Evolutionary conservation across 37 sponge, comb jelly and placozoan genomes (phyloP), one percentile per base, ranked within the genome.

Genomic region (Eunapius fragilis): DNA sequence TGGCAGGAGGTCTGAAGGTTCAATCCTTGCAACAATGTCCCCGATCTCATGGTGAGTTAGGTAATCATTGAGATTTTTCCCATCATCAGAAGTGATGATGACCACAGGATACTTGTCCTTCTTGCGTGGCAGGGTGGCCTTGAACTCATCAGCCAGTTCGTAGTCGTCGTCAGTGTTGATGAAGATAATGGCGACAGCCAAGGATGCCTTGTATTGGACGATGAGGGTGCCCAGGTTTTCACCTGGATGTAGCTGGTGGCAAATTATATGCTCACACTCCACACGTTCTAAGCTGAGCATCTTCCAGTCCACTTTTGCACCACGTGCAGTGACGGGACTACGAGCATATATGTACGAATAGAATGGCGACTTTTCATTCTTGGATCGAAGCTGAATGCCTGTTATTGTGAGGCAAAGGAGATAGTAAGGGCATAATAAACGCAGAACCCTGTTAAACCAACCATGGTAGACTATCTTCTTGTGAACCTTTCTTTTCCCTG

Each of bases 301-400:
- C 50, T 91, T 86, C 91, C 87, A 85, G 70, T 86, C 78, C 27
- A 91, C 87, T 0, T 72, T 69, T 2, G 31, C 14, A 11, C 72
- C 32, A 23, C 36, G 71, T 41, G 76, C 41, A 68, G 58, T 86
- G 23, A 69, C 19, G 1, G 91, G 91, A 49, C 50, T 75, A 24
- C 71, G 79, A 58, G 87, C 82, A 58, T 91, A 91, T 0, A 78
- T 70, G 73, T 79, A 91, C 22, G 71, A 68, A 13, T 26, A 58
- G 31, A 89, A 89, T 13, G 89, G 68, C 26, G 70, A 73, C 10
- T 76, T 30, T 12, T n/a, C 37, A 27, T 47, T 74, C 37, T 41
- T 89, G 38, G 68, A 58, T 69, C 33, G 82, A 38, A 91, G 36
- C 37, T 91, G 85, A 7, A 91, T 58, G 33, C 91, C 91, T 91